Evolutionary conservation across 2,113 vertebrate species (phyloP).

Genomic region (Alces alces): DNA sequence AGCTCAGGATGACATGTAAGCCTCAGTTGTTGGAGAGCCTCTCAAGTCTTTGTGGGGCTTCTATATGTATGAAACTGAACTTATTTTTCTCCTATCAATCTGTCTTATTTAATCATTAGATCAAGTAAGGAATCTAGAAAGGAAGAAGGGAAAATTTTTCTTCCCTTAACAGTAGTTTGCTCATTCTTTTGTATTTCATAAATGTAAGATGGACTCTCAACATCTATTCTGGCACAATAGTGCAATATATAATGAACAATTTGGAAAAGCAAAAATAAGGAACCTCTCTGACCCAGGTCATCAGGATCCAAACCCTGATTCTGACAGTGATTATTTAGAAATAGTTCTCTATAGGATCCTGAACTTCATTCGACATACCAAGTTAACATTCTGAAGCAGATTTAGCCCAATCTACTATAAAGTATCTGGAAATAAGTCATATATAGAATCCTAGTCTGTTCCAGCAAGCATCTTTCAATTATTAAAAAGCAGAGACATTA

Average conservation of each 20-base stretch:
- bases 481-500: background rate
- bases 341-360: background rate
- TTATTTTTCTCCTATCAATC: background rate
- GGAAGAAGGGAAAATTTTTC: background rate
- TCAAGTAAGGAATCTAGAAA: background rate
- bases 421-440: background rate
- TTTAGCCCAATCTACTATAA: background rate
- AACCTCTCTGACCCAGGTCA: background rate
- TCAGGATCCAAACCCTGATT: background rate
- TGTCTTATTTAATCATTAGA: background rate
- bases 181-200: slow-evolving; percentile 1
- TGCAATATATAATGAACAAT: background rate
- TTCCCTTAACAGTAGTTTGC: background rate
- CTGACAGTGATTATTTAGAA: background rate
- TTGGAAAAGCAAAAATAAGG: background rate
- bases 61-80: background rate
- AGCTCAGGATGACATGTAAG: background rate
- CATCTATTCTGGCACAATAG: background rate
- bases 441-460: background rate
- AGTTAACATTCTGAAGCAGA: background rate
- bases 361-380: background rate
- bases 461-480: background rate
- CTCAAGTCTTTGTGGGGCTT: background rate
- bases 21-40: background rate
- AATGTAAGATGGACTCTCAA: background rate